phyloP scores from a whole-genome alignment of 1,140 invertebrate genomes.

The Saccostrea glomerata region DNA sequence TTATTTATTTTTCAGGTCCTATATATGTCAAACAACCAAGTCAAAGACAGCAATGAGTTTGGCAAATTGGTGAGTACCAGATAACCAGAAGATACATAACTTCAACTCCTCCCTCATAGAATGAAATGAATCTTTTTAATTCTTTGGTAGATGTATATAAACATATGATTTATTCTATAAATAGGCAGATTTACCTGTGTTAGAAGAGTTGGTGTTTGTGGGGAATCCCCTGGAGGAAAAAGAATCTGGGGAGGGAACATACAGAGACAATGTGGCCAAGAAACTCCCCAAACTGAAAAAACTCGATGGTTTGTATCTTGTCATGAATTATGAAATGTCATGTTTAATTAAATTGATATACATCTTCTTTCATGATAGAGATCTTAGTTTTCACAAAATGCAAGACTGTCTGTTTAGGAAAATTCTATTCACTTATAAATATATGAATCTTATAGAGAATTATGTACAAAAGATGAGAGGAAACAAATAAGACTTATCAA shows the following conservation, averaged over 20 bases:
- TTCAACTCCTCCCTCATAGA: background rate
- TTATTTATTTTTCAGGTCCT: conserved; percentile 66
- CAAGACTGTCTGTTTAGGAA: no score
- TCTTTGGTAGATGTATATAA: background rate
- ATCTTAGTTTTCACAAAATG: no score
- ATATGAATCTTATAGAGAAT: background rate
- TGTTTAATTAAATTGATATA: no score
- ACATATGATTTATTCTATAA: conserved; percentile 43
- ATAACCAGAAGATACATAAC: background rate
- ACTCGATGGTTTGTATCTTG: conserved; percentile 84
- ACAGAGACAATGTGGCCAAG: conserved; percentile 84
- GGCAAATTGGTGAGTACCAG: conserved; percentile 82
- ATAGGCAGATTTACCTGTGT: conserved; percentile 74
- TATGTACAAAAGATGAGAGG: background rate
- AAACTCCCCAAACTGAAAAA: conserved; percentile 90
- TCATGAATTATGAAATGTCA: no score
- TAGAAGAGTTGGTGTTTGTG: conserved; percentile 80
- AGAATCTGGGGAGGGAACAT: conserved; percentile 83
- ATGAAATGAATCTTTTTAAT: no score
- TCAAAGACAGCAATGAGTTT: conserved; percentile 92
- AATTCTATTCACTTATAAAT: background rate
- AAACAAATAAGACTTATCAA: no score
- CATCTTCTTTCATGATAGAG: no score
- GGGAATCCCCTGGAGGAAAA: conserved; percentile 89
- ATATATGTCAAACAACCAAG: conserved; percentile 85